Evolutionary conservation across 2,888 invertebrate species (phyloP), one percentile per base, ranked within the genome.

Genomic region (Pammene aurita): DNA sequence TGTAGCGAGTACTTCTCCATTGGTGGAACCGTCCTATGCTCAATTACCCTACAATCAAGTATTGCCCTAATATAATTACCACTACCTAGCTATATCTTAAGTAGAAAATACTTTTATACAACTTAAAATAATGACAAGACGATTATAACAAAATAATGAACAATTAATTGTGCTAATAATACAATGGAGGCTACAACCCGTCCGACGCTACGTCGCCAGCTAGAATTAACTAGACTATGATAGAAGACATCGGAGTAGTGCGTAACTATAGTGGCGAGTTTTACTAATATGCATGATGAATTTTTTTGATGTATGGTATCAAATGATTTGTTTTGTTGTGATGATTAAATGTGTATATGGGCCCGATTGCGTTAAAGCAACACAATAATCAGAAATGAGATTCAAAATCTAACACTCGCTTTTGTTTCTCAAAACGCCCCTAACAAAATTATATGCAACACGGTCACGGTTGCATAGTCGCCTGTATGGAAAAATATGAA

Each of bases 101-200:
- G 80, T 85, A 87, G 89, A 91, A 89, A 86, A 84, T 88, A 88
- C 85, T 89, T 91, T 91, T 92, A 89, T 90, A 92, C 90, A 92
- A 90, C 92, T 92, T 92, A 92, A 89, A 87, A 86, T 92, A 92
- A 90, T 92, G 92, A 92, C 92, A 90, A 92, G 92, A 92, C 88
- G 87, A 86, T 84, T 83, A 87, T 86, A 90, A 90, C 87, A 80
- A 87, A 89, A 88, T 85, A 84, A 86, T 85, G 87, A 85, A 84
- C 80, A 79, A 82, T 83, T 82, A 81, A 91, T 92, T 92, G 91
- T 92, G 91, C 91, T 91, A 92, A 86, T 84, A 84, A 85, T 87
- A 89, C 82, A 80, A 79, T 80, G 79, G 80, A 80, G 83, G 84
- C 80, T 83, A 72, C 79, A 79, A 78, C 73, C 74, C 72, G 71